These are phyloP conservation scores for Numida meleagris DNA, from an alignment of 2,113 vertebrate species.

Conservation along the genomic window DNA sequence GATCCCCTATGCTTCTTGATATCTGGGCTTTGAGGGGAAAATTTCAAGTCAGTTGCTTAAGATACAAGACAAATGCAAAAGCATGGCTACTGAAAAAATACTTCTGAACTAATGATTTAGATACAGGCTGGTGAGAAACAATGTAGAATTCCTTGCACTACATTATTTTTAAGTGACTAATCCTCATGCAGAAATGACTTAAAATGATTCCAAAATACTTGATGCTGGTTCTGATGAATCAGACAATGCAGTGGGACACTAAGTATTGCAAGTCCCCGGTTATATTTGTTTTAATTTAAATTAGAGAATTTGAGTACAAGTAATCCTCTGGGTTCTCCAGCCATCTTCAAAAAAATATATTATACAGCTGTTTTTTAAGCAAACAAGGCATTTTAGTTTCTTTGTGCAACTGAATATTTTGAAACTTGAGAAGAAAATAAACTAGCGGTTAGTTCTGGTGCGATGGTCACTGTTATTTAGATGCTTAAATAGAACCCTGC, in stretches of 20 bases:
- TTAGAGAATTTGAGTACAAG: not conserved
- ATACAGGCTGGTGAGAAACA: not conserved
- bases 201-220: not conserved
- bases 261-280: not conserved
- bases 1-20: not conserved
- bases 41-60: not conserved
- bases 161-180: not conserved
- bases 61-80: not conserved
- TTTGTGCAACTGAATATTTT: conserved; percentile 8
- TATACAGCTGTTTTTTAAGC: not conserved
- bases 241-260: not conserved
- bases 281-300: not conserved
- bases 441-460: conserved; percentile 10
- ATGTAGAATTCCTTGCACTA: not conserved
- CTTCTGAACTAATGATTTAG: not conserved
- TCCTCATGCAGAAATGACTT: not conserved
- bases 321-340: not conserved
- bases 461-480: conserved; percentile 38
- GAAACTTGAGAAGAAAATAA: conserved; percentile 32
- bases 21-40: not conserved
- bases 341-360: not conserved
- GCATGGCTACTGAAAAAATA: not conserved
- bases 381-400: not conserved
- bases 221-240: not conserved
- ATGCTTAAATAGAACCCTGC: conserved; percentile 21